Conservation (phyloP, 2,888 invertebrate species). For the Dryomyza anilis region DNA sequence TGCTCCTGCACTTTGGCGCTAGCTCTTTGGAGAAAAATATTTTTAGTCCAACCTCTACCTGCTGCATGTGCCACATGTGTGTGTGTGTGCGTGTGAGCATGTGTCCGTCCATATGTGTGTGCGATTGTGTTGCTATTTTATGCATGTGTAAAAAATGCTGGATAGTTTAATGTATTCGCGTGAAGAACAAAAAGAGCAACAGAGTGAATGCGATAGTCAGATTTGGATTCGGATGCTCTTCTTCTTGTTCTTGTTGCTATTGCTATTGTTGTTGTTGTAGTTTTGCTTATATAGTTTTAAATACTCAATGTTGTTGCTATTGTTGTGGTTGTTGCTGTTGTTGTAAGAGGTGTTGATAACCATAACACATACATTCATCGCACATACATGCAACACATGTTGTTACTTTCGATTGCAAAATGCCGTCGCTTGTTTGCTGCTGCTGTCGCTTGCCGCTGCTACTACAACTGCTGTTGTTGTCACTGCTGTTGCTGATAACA, state of each 20-base stretch:
- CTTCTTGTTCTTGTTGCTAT: slow-evolving; percentile 12
- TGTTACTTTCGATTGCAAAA: slow-evolving; percentile 8
- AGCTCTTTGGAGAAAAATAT: no score
- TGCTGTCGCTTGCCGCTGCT: not conserved
- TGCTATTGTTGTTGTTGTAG: not conserved
- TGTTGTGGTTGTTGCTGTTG: slow-evolving; percentile 24
- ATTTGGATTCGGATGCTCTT: not conserved
- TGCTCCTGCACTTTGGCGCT: not conserved
- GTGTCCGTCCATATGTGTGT: slow-evolving; percentile 13
- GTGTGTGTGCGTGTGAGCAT: slow-evolving; percentile 1
- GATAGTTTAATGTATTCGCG: not conserved
- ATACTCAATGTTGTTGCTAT: slow-evolving; percentile 1
- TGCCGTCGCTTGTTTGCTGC: slow-evolving; percentile 8
- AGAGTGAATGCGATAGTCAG: no score
- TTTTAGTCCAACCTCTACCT: slow-evolving; percentile 14
- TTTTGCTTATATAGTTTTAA: no score
- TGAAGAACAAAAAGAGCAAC: slow-evolving; percentile 4
- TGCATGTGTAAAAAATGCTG: not conserved
- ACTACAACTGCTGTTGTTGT: not conserved
- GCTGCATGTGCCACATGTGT: not conserved
- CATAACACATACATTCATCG: slow-evolving; percentile 8
- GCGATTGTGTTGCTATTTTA: slow-evolving; percentile 27
- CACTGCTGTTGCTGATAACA: not conserved
- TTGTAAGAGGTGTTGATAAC: not conserved
- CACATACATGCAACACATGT: no score